These are phyloP conservation scores for Cremastobaeus sp. DNA, from an alignment of 2,888 invertebrate species.

Conservation along the genomic window DNA sequence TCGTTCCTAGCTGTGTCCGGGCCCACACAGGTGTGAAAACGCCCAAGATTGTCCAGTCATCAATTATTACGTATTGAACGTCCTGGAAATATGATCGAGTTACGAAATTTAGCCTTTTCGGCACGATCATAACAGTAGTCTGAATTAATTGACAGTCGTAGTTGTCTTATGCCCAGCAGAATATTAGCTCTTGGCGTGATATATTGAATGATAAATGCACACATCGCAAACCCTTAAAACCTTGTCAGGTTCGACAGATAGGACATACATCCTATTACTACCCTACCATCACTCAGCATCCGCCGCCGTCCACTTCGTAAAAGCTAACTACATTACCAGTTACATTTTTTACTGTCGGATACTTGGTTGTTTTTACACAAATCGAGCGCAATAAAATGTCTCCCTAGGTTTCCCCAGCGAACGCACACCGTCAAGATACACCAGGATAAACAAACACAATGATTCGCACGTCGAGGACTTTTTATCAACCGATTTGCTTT, in stretches of 20 bases:
- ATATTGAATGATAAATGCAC: conserved; percentile 77
- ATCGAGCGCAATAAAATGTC: conserved; percentile 76
- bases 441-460: conserved; percentile 50
- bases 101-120: no score
- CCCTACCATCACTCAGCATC: conserved; percentile 70
- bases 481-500: conserved; percentile 23
- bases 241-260: conserved; percentile 76
- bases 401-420: conserved; percentile 62
- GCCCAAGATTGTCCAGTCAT: no score
- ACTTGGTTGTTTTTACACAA: conserved; percentile 72
- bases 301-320: conserved; percentile 71
- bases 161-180: no score
- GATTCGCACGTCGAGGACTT: conserved; percentile 40
- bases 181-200: conserved; percentile 65
- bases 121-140: no score
- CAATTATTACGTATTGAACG: no score
- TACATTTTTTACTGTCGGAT: conserved; percentile 78
- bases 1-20: no score
- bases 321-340: conserved; percentile 78
- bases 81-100: no score
- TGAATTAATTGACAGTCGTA: no score
- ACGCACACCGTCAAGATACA: conserved; percentile 53
- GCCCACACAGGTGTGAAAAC: no score
- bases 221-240: conserved; percentile 77
- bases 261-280: conserved; percentile 78